A percentile compares a stretch with the other conserved stretches of the same genome.
Conservation (phyloP, 2,797 vertebrate genomes). For the Amphiprion clarkii region DNA sequence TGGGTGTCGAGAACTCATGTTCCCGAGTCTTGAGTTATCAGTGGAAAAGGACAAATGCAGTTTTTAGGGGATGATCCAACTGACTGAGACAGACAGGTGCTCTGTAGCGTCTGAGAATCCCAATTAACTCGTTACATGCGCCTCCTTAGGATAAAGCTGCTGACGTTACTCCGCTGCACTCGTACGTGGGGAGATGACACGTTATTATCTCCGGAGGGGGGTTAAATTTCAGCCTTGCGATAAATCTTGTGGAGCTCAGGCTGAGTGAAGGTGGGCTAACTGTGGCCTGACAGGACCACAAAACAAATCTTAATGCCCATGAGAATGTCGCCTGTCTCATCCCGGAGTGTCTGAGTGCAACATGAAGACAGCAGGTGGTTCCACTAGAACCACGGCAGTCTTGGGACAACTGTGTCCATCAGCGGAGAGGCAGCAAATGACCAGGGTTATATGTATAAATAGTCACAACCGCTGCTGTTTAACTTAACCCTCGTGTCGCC, state of each 20-base stretch:
- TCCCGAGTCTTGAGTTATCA: constrained; percentile 50
- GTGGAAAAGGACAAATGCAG: constrained; percentile 43
- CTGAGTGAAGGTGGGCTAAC: constrained; percentile 28
- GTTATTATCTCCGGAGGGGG: constrained; percentile 23
- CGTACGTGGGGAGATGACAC: constrained; percentile 16
- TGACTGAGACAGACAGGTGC: constrained; percentile 75
- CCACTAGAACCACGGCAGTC: constrained; percentile 66
- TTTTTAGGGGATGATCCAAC: constrained; percentile 49
- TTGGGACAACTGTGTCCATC: constrained; percentile 83
- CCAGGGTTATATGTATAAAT: constrained; percentile 57
- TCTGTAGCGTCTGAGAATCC: constrained; percentile 54
- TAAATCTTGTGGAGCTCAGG: constrained; percentile 26
- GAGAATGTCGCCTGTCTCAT: constrained; percentile 42
- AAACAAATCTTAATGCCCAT: constrained; percentile 20
- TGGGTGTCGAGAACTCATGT: constrained; percentile 34
- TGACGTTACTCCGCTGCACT: constrained; percentile 20
- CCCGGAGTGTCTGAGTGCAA: constrained; percentile 43
- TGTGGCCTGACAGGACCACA: constrained; percentile 40
- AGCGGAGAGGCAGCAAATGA: constrained; percentile 66
- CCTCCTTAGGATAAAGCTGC: constrained; percentile 40
- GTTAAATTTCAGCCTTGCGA: constrained; percentile 35
- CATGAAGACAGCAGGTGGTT: constrained; percentile 79
- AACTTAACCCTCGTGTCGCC: background rate
- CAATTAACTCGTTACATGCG: constrained; percentile 45
- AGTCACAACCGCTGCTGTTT: constrained; percentile 37